phyloP scores from a whole-genome alignment of 2,797 vertebrate genomes.

The Oreochromis mossambicus region DNA sequence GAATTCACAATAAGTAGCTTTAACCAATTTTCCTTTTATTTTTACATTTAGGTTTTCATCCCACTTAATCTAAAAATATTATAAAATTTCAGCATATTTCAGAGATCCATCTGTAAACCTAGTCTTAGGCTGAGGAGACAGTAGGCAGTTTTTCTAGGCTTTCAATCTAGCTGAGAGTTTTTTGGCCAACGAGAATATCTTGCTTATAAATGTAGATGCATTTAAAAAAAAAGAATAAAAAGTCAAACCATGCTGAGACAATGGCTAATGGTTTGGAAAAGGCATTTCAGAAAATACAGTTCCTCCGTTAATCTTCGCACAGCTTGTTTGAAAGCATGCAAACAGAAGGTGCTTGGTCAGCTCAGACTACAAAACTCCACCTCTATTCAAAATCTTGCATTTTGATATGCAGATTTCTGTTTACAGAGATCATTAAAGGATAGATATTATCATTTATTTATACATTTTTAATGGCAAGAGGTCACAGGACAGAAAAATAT shows the following conservation, averaged over 20 bases:
- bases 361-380: background rate
- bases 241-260: background rate
- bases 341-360: background rate
- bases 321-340: background rate
- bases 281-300: background rate
- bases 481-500: background rate
- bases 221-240: background rate
- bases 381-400: background rate
- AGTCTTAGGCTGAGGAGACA: background rate
- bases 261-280: background rate
- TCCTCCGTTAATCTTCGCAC: fast-evolving
- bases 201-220: background rate
- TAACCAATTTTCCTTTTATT: background rate
- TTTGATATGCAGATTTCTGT: background rate
- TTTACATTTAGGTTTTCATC: background rate
- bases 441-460: background rate
- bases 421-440: background rate
- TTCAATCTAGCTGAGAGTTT: background rate
- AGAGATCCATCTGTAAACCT: background rate
- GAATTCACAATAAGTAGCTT: background rate
- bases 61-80: background rate
- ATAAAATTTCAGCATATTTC: background rate
- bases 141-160: background rate
- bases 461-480: background rate
- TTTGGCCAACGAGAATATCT: background rate